These are phyloP conservation scores for Passer domesticus DNA, from an alignment of 2,113 vertebrate genomes.

Conservation along the genomic window DNA sequence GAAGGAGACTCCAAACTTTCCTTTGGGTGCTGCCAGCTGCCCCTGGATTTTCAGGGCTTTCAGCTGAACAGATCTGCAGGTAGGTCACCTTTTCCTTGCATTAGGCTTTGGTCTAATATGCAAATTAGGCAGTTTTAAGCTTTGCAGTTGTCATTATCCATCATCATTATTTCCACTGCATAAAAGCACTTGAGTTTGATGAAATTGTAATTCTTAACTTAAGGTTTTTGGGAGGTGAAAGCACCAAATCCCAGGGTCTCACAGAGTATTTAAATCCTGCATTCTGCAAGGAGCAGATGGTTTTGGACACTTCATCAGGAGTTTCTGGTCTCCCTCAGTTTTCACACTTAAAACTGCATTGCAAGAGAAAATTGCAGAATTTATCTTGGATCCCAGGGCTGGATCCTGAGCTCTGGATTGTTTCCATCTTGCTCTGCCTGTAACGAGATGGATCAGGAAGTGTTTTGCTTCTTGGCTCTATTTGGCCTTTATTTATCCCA, in stretches of 20 bases:
- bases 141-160: not conserved
- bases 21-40: not conserved
- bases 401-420: not conserved
- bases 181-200: not conserved
- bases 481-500: not conserved
- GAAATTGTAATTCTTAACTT: not conserved
- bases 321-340: not conserved
- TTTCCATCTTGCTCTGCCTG: not conserved
- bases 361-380: not conserved
- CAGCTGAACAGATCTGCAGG: not conserved
- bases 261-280: rapidly evolving
- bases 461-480: not conserved
- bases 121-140: not conserved
- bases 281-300: not conserved
- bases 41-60: not conserved
- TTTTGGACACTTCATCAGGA: not conserved
- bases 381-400: not conserved
- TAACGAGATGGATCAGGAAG: not conserved
- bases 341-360: not conserved
- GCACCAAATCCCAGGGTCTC: not conserved
- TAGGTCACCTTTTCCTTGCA: not conserved
- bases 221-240: not conserved
- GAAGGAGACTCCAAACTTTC: not conserved
- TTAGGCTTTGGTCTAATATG: not conserved
- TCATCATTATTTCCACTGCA: not conserved